phyloP scores from a whole-genome alignment of 2,113 vertebrate species.

The Oreocharis arfaki region DNA sequence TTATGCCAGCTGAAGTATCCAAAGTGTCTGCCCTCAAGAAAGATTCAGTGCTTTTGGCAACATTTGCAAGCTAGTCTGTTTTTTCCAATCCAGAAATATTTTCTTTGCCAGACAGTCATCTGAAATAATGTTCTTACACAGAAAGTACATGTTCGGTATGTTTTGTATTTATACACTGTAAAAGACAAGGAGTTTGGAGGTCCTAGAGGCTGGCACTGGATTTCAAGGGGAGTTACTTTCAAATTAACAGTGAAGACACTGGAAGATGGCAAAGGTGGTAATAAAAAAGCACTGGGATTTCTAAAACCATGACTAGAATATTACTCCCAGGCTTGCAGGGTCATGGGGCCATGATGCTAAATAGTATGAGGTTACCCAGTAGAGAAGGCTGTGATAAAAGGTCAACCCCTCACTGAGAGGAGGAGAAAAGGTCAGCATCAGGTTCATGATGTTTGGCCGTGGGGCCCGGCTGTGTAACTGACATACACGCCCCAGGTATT shows the following conservation, averaged over 20 bases:
- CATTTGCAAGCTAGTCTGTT: slow-evolving; percentile 20
- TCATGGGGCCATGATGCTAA: background rate
- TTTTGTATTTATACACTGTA: background rate
- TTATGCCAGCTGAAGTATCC: slow-evolving; percentile 48
- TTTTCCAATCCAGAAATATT: slow-evolving; percentile 54
- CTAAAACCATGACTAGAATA: background rate
- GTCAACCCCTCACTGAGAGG: background rate
- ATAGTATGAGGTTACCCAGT: background rate
- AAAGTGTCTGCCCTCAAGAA: slow-evolving; percentile 43
- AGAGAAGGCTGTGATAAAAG: background rate
- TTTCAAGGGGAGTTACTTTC: background rate
- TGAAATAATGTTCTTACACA: slow-evolving; percentile 53
- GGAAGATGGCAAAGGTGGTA: background rate
- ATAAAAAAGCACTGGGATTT: background rate
- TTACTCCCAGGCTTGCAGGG: background rate
- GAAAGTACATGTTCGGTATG: slow-evolving; percentile 48
- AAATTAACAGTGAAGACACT: background rate
- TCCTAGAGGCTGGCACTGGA: background rate
- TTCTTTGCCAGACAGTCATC: slow-evolving; percentile 48
- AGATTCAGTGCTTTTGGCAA: slow-evolving; percentile 49
- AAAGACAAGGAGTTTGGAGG: background rate
- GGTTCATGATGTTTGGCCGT: background rate
- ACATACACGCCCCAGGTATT: background rate
- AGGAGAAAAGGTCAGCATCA: background rate
- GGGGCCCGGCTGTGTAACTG: background rate